Base-by-base conservation (phyloP, 1,140 invertebrate species). In the Neodiprion fabricii region DNA sequence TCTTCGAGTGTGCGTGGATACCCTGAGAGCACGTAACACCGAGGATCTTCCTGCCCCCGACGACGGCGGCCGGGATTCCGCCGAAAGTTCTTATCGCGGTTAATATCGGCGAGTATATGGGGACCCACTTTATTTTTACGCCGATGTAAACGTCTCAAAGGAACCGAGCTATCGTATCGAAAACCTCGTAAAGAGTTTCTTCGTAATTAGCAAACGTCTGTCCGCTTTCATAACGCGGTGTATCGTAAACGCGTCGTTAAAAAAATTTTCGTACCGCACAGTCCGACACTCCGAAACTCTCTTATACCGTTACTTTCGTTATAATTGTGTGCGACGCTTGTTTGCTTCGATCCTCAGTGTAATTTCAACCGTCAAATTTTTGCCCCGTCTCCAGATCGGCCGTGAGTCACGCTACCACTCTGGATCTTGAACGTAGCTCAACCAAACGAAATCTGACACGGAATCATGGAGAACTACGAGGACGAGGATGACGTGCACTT, bases 401-500 rank as follows among this genome's bases (percentile, higher is more conserved):
- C 28, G 28, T 40, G 5, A 40, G 2, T 40, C 1, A 3, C 28
- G 28, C 28, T 40, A 40, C 28, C 28, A 40, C 28, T 2, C 1
- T 40, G 28, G 28, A 40, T 3, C 2, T 40, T 40, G 28, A 40
- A 40, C 28, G 28, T 40, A 40, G 28, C 28, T 40, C 28, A 40
- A 40, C 28, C 28, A 40, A 40, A 40, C 1, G 28, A 40, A 40
- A 40, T 40, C 28, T 40, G 28, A 40, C 28, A 3, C 28, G 28
- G 28, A 40, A 40, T n/a, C 14, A 88, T 89, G 87, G 85, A 89
- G 7, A 70, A 75, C 48, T 92, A 93, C 65, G 93, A 92, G 23
- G 91, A 92, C 14, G 92, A 95, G 65, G 94, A 95, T 49, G 95
- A 96, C 82, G 93, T 90, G 2, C 96, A 97, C 80, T 91, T 95